Base-by-base conservation (phyloP, 2,797 vertebrate species). In the Tachyglossus aculeatus region DNA sequence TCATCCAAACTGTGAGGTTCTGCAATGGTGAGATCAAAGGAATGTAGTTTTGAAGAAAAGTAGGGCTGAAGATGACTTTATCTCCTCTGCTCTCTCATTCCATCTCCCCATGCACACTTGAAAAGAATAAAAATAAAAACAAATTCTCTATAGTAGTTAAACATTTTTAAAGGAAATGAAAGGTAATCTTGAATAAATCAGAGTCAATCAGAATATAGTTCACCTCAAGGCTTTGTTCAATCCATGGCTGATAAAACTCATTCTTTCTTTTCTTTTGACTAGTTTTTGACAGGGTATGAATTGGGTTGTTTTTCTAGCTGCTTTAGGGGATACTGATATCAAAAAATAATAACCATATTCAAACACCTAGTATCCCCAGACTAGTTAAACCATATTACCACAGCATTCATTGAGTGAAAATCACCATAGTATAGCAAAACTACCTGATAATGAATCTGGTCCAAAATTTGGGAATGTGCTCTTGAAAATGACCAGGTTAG, bases 41-140 rank as follows among this genome's bases (percentile, higher is more conserved):
- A 38, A n/a, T 60, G 36, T 19, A 19, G 4, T 41, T 25, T 75
- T 62, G 39, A 61, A 53, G 5, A 50, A 52, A 48, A 68, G 8
- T 36, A 11, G 41, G 41, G 64, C 41, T 47, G 45, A 71, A 73
- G 15, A 48, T 27, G 45, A 22, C n/a, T 36, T n/a, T n/a, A n/a
- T n/a, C 14, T 21, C 41, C 21, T 58, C 2, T 18, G 3, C 21
- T 67, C 25, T 65, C 50, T 24, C 14, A 55, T 37, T 2, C 32
- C 70, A 7, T 70, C 22, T 67, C 29, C 40, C 24, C 34, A 36
- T 6, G 27, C 37, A 41, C 14, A 48, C 24, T 59, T 64, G 53
- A 75, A 58, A 51, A 48, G 40, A 58, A 37, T 60, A 21, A 55
- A 64, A 13, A 62, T 56, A 9, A 58, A 76, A 74, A 34, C 36